Evolutionary conservation across 1,140 invertebrate species (phyloP), one percentile per base, ranked within the genome.

Genomic region (Brachionus plicatilis): DNA sequence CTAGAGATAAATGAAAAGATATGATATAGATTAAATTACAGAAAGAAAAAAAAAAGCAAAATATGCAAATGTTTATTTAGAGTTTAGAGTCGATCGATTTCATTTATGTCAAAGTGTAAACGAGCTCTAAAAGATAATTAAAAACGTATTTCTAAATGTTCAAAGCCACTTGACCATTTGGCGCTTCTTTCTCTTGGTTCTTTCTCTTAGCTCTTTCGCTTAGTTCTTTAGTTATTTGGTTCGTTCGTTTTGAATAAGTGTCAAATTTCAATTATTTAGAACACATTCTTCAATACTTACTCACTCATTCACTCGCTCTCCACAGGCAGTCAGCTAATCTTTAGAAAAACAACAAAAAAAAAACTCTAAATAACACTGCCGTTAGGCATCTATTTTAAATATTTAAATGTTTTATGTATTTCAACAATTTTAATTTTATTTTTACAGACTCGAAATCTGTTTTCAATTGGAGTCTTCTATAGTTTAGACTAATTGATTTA

Each of bases 211-310:
- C n/a, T 41, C n/a, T 37, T 70, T 68, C 5, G 37, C 33, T 33
- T 33, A 24, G 24, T 24, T 29, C 27, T 29, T 29, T 29, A 29
- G 27, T 29, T 29, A 29, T 37, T 37, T 37, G 33, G 33, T 68
- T 68, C 20, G 12, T 11, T 41, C 68, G 37, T 9, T 41, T 72
- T 20, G 37, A 37, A 37, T 37, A n/a, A 37, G 68, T 72, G 68
- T 72, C 68, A 72, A 72, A 72, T 72, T 72, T 72, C 68, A 41
- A 72, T 72, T 41, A 72, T 72, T 72, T 72, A 72, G 68, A 72
- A 43, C 68, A 72, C 53, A 56, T 56, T 56, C 53, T 56, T 17
- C 3, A 56, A 56, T 24, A 24, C 53, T 56, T 17, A 56, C 17
- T 56, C 12, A 47, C 14, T 47, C 5, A 47, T 6, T 47, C 45